Evolutionary conservation across 1,140 invertebrate genomes (phyloP).

Genomic region (Papilio polytes): DNA sequence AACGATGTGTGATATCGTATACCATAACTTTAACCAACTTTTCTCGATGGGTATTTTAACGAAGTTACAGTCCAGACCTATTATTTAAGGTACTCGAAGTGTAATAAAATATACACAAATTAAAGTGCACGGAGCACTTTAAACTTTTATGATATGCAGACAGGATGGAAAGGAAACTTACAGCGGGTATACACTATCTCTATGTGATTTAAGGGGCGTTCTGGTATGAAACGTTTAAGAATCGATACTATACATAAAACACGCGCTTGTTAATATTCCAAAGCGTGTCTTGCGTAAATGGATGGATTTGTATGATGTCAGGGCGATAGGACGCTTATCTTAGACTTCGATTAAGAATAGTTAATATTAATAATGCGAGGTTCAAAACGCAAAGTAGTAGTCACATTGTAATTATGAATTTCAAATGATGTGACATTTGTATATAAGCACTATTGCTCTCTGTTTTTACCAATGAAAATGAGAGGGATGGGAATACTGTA

Average conservation of each 20-base stretch:
- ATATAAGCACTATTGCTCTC: background rate
- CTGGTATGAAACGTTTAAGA: background rate
- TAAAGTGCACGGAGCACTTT: background rate
- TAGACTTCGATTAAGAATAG: background rate
- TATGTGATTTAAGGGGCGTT: background rate
- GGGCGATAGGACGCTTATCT: background rate
- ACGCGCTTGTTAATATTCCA: too few relatives aligned
- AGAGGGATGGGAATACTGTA: background rate
- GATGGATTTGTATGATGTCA: background rate
- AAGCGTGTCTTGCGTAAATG: too few relatives aligned
- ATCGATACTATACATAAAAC: background rate
- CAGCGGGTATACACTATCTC: background rate
- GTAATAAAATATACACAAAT: conserved; percentile 18
- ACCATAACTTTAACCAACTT: background rate
- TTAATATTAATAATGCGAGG: background rate
- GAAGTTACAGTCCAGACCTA: background rate
- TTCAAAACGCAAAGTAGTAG: background rate
- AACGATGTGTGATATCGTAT: background rate
- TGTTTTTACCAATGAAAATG: background rate
- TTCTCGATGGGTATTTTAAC: conserved; percentile 4
- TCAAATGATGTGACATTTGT: background rate
- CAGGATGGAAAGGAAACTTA: background rate
- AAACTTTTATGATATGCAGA: conserved; percentile 7
- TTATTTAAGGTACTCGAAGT: conserved; percentile 16
- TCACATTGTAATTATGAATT: background rate